These are phyloP conservation scores for Drosophila prosaltans DNA, from an alignment of 1,140 invertebrate genomes.

Conservation along the genomic window DNA sequence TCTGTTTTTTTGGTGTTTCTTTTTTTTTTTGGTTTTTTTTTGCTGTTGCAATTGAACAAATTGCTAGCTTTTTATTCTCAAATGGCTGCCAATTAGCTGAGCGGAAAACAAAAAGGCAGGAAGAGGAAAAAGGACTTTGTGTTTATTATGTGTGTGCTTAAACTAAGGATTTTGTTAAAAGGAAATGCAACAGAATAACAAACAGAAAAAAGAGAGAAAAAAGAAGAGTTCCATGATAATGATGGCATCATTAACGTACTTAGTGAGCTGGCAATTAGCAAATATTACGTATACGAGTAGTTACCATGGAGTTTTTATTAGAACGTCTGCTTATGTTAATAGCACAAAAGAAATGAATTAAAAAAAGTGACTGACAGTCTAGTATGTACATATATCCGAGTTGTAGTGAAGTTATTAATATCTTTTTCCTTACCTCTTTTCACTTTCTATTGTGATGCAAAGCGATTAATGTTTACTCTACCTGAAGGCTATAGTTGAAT, in stretches of 20 bases:
- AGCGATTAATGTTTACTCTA: too few species aligned
- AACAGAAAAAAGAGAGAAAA: not conserved
- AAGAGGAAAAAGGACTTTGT: slow-evolving; percentile 5
- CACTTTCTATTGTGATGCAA: too few species aligned
- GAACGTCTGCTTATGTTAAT: too few species aligned
- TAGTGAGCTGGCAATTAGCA: slow-evolving; percentile 2
- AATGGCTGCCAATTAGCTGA: slow-evolving; percentile 23
- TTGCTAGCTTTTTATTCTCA: slow-evolving; percentile 20
- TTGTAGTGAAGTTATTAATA: too few species aligned
- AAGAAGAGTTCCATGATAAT: slow-evolving; percentile 7
- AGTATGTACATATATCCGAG: too few species aligned
- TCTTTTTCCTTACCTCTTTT: too few species aligned
- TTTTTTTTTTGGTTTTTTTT: not conserved
- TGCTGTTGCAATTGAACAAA: slow-evolving; percentile 17
- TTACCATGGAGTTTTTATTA: not conserved
- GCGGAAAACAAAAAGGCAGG: not conserved
- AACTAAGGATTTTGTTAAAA: not conserved
- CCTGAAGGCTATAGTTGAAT: too few species aligned
- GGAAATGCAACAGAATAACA: slow-evolving; percentile 5
- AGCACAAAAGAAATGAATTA: too few species aligned
- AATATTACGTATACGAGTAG: not conserved
- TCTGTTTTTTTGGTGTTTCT: too few species aligned
- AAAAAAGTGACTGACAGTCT: too few species aligned
- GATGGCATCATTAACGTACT: slow-evolving; percentile 12
- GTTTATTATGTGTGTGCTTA: slow-evolving; percentile 20